Base-by-base conservation (phyloP, 2,888 invertebrate species). In the Spisula subtruncata region DNA sequence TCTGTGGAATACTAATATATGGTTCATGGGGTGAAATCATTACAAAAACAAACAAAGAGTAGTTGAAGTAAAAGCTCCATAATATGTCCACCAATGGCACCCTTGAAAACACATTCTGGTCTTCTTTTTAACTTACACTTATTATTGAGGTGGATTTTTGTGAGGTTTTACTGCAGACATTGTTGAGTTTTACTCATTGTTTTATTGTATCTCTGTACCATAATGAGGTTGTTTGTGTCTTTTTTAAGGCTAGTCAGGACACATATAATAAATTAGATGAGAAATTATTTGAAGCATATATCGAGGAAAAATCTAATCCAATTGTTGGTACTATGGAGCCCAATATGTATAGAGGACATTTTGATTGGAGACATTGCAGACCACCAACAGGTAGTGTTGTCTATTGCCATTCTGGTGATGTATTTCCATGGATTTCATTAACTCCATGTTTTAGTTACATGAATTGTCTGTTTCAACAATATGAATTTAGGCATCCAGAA, bases 271-370 rank as follows among this genome's bases (percentile, higher is more conserved):
- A 95, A 29, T 91, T 97, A 75, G 97, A 97, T 89, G 94, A 95
- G 20, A 95, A 95, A 81, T 92, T 97, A 85, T 97, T 97, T 94
- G 95, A 96, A 41, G 94, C 95, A 0, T 97, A 97, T 92, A 96
- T 97, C 2, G 99, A 99, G 96, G 98, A 98, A 95, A 99, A 99
- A 96, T 98, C 98, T 80, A 99, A 99, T 97, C 99, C 99, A 0
- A 97, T 99, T 18, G 98, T 99, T 41, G 99, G 99, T n/a, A 98
- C 98, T 10, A 99, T 99, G 92, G 99, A 99, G 97, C 98, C 98
- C 10, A 98, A 98, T 91, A 99, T 99, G 99, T 99, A 99, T 97
- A 97, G 98, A 96, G 99, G 99, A 0, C 97, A 98, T 89, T 98
- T 99, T 96, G 98, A 98, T 96, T 98, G 99, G 98, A 98, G 98